A percentile compares a stretch with the other conserved stretches of the same genome.
Evolutionary conservation across 2,113 vertebrate species (phyloP).

Genomic region (Miniopterus natalensis): DNA sequence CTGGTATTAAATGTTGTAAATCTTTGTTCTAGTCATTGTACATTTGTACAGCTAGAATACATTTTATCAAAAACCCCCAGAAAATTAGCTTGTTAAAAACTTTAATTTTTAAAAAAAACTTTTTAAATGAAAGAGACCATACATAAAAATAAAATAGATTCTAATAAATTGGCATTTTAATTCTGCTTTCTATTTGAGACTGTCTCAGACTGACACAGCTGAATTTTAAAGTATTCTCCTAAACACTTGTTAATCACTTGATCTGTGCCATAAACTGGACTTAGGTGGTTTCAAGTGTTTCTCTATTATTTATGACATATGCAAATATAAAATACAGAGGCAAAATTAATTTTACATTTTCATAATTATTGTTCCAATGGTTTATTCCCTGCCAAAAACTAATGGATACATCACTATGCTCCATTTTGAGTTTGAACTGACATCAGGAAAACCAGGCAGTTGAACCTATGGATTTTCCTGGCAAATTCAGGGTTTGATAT

Average conservation of each 20-base stretch:
- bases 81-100: background rate
- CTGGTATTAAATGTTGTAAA: background rate
- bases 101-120: too few relatives aligned
- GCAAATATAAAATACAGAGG: background rate
- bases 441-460: background rate
- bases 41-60: background rate
- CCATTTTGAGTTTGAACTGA: background rate
- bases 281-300: background rate
- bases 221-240: background rate
- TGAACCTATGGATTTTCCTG: background rate
- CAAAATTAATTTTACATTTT: background rate
- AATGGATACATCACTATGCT: background rate
- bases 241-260: background rate
- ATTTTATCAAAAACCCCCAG: background rate
- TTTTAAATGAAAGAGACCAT: background rate
- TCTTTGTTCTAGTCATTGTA: background rate
- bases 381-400: background rate
- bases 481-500: background rate
- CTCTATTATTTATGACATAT: background rate
- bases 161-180: background rate
- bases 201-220: background rate
- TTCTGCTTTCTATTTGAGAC: background rate
- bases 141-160: slow-evolving; percentile 6
- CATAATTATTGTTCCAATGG: background rate
- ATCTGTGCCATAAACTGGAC: background rate